These are phyloP conservation scores for Eurystomus gularis DNA, from an alignment of 2,113 vertebrate genomes.

Conservation along the genomic window DNA sequence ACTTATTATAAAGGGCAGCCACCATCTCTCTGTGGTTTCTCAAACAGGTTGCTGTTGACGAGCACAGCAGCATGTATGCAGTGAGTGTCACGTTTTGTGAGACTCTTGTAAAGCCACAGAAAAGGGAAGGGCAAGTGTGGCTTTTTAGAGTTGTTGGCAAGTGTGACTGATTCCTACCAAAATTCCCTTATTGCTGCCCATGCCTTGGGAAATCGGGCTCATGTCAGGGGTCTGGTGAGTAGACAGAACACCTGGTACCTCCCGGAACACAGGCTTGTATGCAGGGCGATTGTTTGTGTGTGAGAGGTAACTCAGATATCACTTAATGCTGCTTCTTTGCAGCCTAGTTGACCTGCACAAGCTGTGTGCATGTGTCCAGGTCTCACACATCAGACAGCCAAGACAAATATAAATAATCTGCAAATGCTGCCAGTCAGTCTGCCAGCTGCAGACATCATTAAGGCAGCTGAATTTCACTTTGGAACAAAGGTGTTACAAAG, in stretches of 20 bases:
- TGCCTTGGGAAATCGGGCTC: not conserved
- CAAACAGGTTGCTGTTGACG: not conserved
- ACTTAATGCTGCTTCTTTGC: not conserved
- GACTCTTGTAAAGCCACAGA: not conserved
- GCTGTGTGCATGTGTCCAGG: not conserved
- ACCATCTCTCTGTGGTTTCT: not conserved
- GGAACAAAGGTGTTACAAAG: not conserved
- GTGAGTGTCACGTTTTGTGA: not conserved
- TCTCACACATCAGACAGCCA: accelerated
- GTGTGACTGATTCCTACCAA: not conserved
- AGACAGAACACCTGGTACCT: not conserved
- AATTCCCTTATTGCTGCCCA: not conserved
- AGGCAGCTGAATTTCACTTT: not conserved
- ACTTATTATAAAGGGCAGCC: not conserved
- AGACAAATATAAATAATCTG: not conserved
- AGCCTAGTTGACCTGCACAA: not conserved
- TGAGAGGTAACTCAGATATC: not conserved
- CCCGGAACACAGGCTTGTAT: not conserved
- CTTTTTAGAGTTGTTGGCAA: not conserved
- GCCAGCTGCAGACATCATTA: not conserved
- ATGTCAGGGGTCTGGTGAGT: not conserved
- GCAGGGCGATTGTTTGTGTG: accelerated
- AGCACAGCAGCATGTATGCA: not conserved
- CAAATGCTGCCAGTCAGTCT: not conserved
- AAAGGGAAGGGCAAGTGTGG: not conserved